A percentile compares a stretch with the other conserved stretches of the same genome.
These are phyloP conservation scores for Lonchura striata DNA, from an alignment of 2,113 vertebrate genomes.

Conservation along the genomic window DNA sequence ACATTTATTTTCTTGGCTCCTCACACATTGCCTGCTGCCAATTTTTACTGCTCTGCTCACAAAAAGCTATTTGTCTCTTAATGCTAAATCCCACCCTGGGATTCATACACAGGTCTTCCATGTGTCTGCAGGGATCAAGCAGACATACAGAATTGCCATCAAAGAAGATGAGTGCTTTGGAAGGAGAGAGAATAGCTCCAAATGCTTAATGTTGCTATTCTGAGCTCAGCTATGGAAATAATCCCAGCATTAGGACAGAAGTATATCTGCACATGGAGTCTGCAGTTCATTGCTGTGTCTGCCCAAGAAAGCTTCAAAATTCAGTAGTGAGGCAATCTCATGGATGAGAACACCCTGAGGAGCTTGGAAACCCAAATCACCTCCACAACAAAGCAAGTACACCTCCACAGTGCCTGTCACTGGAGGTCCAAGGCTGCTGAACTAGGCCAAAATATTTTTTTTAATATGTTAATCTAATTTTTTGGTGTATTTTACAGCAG, in stretches of 20 bases:
- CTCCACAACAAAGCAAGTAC: background rate
- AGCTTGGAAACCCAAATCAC: background rate
- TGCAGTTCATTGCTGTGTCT: background rate
- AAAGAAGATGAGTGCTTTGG: background rate
- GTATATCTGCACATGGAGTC: background rate
- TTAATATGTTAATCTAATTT: background rate
- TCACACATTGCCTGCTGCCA: background rate
- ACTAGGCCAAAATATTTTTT: background rate
- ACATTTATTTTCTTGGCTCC: conserved; percentile 12
- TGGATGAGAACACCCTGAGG: background rate
- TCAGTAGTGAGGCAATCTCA: background rate
- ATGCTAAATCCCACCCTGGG: background rate
- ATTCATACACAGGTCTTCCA: background rate
- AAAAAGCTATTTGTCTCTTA: conserved; percentile 2
- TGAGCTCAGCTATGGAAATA: background rate
- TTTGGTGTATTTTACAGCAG: background rate
- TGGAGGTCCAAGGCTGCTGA: background rate
- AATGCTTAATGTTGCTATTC: background rate
- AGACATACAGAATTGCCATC: background rate
- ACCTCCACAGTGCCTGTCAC: background rate
- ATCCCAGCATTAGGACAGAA: background rate
- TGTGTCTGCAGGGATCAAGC: background rate
- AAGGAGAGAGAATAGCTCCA: background rate
- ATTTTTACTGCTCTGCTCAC: background rate
- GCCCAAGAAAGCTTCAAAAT: background rate